phyloP scores from a whole-genome alignment of 1,140 invertebrate species.

The Phortica variegata region DNA sequence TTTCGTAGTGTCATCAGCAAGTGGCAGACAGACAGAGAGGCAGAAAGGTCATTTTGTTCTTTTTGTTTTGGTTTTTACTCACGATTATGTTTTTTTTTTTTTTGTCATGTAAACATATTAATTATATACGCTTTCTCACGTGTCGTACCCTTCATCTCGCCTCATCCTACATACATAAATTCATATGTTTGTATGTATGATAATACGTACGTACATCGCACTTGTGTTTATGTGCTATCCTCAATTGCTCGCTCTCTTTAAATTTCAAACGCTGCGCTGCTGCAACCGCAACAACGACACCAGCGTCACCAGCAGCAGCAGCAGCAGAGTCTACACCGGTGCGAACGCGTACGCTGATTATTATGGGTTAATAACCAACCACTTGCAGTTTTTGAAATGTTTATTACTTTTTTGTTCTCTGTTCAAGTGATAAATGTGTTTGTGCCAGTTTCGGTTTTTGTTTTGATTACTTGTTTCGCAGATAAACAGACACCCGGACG shows the following conservation, averaged over 20 bases:
- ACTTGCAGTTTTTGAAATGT: slow-evolving; percentile 54
- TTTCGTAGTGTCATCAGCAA: no score
- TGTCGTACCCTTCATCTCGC: slow-evolving; percentile 14
- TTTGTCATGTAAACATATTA: slow-evolving; percentile 54
- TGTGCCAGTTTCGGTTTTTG: slow-evolving; percentile 41
- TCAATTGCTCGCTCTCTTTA: no score
- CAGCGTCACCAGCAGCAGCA: no score
- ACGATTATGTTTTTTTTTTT: slow-evolving; percentile 52
- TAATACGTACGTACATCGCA: no score
- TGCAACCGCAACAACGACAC: slow-evolving; percentile 8
- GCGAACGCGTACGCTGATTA: no score
- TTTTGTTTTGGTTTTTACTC: no score
- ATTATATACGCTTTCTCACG: slow-evolving; percentile 20
- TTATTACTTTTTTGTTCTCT: slow-evolving; percentile 52
- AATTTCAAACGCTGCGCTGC: no score
- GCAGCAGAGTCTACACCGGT: no score
- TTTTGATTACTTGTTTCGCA: slow-evolving; percentile 49
- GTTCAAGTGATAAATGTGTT: slow-evolving; percentile 54
- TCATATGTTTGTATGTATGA: no score
- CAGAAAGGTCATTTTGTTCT: slow-evolving; percentile 52
- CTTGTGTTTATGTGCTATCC: no score
- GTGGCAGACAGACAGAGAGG: no score
- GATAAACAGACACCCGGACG: slow-evolving; percentile 23
- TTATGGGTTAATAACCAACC: slow-evolving; percentile 48
- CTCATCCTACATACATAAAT: no score